Evolutionary conservation across 2,113 vertebrate species (phyloP).

Genomic region (Pterophyllum scalare): DNA sequence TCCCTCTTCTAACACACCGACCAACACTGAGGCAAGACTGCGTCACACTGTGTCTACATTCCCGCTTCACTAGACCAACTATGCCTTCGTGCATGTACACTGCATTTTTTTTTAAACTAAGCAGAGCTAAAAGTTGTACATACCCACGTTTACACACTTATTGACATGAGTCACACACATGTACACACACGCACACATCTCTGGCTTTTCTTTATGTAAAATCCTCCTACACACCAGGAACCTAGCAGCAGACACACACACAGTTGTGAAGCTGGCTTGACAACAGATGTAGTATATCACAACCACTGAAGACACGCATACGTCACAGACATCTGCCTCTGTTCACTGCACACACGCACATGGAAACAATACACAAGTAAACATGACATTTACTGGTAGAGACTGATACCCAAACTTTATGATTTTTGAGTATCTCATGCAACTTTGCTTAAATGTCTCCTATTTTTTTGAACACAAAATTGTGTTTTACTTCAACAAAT

Average conservation of each 20-base stretch:
- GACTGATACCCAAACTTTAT: background rate
- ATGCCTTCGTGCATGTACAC: constrained; percentile 2
- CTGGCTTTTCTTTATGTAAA: constrained; percentile 18
- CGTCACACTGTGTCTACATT: constrained; percentile 29
- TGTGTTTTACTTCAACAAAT: background rate
- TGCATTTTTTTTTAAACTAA: constrained; percentile 10
- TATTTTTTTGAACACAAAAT: background rate
- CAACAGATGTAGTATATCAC: constrained; percentile 14
- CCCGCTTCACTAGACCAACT: constrained; percentile 18
- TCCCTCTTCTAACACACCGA: constrained; percentile 43
- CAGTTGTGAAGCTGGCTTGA: constrained; percentile 24
- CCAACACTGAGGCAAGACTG: constrained; percentile 9
- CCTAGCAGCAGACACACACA: constrained; percentile 7
- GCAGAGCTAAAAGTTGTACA: background rate
- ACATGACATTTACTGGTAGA: background rate
- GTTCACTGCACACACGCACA: background rate
- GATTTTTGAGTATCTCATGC: too few species aligned
- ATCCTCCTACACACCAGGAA: constrained; percentile 55
- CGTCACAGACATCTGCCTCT: background rate
- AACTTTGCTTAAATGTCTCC: background rate
- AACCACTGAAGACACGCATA: background rate
- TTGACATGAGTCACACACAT: constrained; percentile 22
- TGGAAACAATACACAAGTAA: background rate
- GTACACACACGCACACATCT: background rate
- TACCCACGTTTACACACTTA: background rate